Conservation (phyloP, 2,888 invertebrate species). For the Neoascia interrupta region DNA sequence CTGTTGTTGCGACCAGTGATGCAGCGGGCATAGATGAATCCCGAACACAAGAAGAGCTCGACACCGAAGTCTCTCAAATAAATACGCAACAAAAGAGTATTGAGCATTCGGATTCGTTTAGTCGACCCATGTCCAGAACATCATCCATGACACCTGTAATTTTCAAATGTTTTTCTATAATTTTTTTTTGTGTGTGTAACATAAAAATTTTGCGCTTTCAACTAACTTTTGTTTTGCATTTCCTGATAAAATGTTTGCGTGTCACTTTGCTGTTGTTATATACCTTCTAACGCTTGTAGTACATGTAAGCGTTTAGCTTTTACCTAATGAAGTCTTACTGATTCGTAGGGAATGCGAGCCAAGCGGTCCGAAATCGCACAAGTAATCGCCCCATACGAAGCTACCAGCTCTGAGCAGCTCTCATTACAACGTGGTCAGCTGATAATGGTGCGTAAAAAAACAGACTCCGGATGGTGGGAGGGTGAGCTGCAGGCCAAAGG, state of each 20-base stretch:
- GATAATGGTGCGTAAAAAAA: constrained; percentile 97
- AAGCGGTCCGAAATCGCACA: constrained; percentile 95
- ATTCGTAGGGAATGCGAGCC: constrained; percentile 82
- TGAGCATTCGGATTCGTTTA: constrained; percentile 78
- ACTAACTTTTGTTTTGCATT: constrained; percentile 48
- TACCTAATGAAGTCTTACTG: constrained; percentile 20
- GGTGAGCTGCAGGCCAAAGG: constrained; percentile 97
- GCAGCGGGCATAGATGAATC: constrained; percentile 74
- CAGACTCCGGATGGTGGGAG: constrained; percentile 99
- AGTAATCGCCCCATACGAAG: constrained; percentile 95
- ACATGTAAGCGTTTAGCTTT: neutral
- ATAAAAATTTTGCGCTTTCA: constrained; percentile 33
- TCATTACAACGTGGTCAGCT: constrained; percentile 94
- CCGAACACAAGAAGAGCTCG: constrained; percentile 78
- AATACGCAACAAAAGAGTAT: constrained; percentile 78
- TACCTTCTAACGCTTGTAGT: neutral
- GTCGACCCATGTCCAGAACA: constrained; percentile 80
- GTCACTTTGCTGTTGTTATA: neutral
- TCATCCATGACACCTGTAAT: constrained; percentile 80
- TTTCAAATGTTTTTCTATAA: constrained; percentile 72
- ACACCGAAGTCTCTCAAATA: constrained; percentile 80
- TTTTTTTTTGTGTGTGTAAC: constrained; percentile 22
- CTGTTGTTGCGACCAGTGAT: constrained; percentile 55
- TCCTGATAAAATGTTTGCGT: constrained; percentile 21
- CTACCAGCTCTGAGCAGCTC: constrained; percentile 94